Evolutionary conservation across 2,888 invertebrate genomes (phyloP), one percentile per base, ranked within the genome.

Genomic region (Hirtodrosophila trivittata): DNA sequence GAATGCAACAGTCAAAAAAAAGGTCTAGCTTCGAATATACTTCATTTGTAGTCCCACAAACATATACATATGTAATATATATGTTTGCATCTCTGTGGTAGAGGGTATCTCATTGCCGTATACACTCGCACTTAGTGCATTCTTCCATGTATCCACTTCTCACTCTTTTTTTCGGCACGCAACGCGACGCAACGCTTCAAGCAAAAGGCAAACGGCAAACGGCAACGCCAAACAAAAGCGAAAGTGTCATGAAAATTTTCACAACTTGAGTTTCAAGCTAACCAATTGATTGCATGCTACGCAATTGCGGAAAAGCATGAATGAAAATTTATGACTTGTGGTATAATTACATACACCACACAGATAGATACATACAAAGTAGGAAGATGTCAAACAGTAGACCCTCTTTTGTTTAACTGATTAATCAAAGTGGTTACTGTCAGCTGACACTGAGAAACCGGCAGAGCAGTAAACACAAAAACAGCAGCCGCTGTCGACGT

Each of bases 161-260:
- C 18, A 21, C 18, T 37, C 16, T 38, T 13, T 30, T 38, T 46
- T 21, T 18, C 26, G 39, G 35, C 77, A 75, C 75, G 73, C 73
- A 41, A 74, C 64, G 52, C 58, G 38, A 75, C 75, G 73, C 73
- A 41, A 74, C 64, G 55, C 58, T 47, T 42, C 33, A 18, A 51
- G 33, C 16, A 37, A 25, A 26, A 43, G 25, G 12, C 1, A 38
- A 47, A 42, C 25, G 12, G 5, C 18, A n/a, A 42, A 28, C 28
- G 3, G 37, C 30, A 39, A 6, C 8, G 4, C 28, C 49, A 41
- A 57, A 25, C 26, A 66, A 77, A 83, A 66, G 84, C 84, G 80
- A 81, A 81, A 81, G 80, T 84, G 70, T 75, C 66, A 58, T 52
- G 45, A 43, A 67, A 55, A 54, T 12, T 37, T 3, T 7, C 37